Percentiles rank a stretch among this genome's conserved stretches.
Conservation (phyloP, 2,797 vertebrate species). For the Pagetopsis macropterus region DNA sequence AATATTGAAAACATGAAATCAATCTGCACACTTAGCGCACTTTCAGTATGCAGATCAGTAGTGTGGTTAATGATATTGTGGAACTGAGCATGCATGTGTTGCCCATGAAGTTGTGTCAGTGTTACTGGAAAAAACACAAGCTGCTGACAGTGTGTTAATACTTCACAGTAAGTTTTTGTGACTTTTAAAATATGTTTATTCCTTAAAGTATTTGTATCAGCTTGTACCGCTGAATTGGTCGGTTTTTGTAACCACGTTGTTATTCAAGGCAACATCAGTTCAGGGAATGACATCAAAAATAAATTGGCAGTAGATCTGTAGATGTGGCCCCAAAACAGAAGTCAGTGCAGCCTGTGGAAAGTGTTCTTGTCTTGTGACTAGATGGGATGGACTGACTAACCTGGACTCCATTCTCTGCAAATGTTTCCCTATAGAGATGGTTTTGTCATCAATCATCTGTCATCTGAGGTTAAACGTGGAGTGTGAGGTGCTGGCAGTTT, state of each 20-base stretch:
- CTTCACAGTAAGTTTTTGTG: not conserved
- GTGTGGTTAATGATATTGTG: not conserved
- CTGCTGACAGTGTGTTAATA: not conserved
- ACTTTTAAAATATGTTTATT: not conserved
- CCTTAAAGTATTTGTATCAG: not conserved
- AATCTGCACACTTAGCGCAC: not conserved
- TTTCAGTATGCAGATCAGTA: not conserved
- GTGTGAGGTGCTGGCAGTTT: conserved; percentile 8
- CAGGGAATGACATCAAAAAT: not conserved
- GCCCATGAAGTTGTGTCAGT: too few species aligned
- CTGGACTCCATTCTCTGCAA: not conserved
- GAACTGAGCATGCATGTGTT: not conserved
- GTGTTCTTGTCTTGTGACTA: not conserved
- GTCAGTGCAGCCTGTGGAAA: not conserved
- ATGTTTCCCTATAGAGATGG: not conserved
- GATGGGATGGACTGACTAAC: too few species aligned
- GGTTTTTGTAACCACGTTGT: not conserved
- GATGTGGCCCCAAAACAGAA: not conserved
- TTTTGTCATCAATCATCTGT: not conserved
- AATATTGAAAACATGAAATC: too few species aligned
- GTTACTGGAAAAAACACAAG: too few species aligned
- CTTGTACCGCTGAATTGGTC: too few species aligned
- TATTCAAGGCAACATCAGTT: not conserved
- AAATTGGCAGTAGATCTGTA: not conserved
- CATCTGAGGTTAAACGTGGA: not conserved